Conservation (phyloP, 2,797 vertebrate species). For the Sarcoramphus papa region DNA sequence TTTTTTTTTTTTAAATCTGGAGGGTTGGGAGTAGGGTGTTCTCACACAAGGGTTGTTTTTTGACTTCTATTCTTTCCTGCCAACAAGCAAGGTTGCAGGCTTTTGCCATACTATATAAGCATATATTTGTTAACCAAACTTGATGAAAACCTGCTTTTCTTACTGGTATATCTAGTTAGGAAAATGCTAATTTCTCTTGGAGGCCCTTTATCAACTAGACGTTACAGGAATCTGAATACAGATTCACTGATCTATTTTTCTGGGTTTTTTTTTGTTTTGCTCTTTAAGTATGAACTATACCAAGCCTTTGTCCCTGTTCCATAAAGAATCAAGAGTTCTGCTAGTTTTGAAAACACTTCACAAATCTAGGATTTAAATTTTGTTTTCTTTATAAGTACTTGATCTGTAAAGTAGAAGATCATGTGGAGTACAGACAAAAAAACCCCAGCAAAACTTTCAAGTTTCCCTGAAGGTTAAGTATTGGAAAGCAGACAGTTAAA, state of each 20-base stretch:
- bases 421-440: background rate
- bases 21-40: background rate
- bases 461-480: background rate
- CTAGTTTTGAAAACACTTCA: background rate
- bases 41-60: background rate
- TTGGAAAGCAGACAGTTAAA: background rate
- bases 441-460: accelerated
- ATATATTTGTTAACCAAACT: background rate
- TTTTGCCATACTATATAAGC: background rate
- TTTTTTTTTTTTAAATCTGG: background rate
- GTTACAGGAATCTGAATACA: background rate
- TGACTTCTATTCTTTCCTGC: background rate
- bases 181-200: background rate
- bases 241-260: background rate
- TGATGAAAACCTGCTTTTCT: background rate
- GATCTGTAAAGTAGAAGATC: background rate
- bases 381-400: background rate
- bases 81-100: background rate
- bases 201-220: background rate
- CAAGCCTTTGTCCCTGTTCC: background rate
- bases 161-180: background rate
- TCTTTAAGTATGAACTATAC: background rate
- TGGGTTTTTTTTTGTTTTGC: background rate
- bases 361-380: background rate
- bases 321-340: background rate